Percentiles rank a stretch among this genome's conserved stretches.
These are phyloP conservation scores for Globicephala melas DNA, from an alignment of 2,113 vertebrate genomes.

Conservation along the genomic window DNA sequence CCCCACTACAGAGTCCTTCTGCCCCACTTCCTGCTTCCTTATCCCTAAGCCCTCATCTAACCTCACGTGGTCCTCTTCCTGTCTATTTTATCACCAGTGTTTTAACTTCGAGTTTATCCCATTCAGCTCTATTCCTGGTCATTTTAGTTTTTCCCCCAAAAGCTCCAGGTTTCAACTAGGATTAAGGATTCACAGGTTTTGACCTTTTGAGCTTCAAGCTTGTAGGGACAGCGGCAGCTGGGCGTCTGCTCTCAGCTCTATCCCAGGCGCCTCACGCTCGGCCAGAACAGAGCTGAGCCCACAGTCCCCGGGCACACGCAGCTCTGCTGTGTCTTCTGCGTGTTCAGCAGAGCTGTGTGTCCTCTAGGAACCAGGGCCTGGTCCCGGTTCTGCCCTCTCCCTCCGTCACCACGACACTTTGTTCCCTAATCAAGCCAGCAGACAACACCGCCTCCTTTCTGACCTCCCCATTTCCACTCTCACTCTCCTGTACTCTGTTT, in stretches of 20 bases:
- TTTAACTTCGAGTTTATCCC: not conserved
- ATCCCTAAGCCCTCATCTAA: too few species aligned
- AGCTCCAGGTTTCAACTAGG: not conserved
- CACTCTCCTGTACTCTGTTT: not conserved
- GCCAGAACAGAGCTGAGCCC: not conserved
- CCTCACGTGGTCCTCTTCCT: not conserved
- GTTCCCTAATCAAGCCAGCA: not conserved
- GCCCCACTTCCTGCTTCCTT: not conserved
- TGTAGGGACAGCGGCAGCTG: not conserved
- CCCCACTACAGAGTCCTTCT: not conserved
- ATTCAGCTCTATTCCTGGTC: not conserved
- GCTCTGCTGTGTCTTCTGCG: not conserved
- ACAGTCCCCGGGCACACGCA: not conserved
- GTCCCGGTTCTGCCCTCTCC: not conserved
- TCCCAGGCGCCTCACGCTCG: not conserved
- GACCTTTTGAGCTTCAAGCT: not conserved
- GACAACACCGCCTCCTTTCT: not conserved
- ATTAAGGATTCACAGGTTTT: not conserved
- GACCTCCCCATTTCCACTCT: not conserved
- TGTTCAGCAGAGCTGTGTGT: fast-evolving
- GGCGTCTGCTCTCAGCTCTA: not conserved
- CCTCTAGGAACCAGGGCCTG: not conserved
- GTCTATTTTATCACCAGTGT: too few species aligned
- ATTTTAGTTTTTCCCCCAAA: not conserved
- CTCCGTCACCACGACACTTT: fast-evolving